Base-by-base conservation (phyloP, 1,140 invertebrate genomes). In the Chionoecetes opilio region DNA sequence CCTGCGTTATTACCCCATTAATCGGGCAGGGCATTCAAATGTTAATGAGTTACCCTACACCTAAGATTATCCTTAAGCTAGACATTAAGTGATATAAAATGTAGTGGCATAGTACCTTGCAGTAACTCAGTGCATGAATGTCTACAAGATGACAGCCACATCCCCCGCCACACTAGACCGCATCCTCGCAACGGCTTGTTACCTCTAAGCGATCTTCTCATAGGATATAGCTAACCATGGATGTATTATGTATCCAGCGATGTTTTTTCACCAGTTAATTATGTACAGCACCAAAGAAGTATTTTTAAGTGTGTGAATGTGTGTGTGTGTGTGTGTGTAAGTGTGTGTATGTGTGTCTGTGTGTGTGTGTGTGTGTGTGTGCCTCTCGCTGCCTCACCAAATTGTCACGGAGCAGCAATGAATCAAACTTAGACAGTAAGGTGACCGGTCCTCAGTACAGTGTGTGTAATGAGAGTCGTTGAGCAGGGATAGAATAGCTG, bases 231-330 rank as follows among this genome's bases (percentile, higher is more conserved):
- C 63, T 75, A n/a, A 75, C 21, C n/a, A n/a, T 75, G 63, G 63
- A 75, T 75, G 63, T 75, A 75, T 75, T 26, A n/a, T 75, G 63
- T 75, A 75, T 75, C 63, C 63, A 75, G 63, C n/a, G 1, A 75
- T 75, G 63, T 75, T 75, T 75, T 2, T 21, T n/a, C 63, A 75
- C 63, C 63, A 75, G 63, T 75, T 75, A n/a, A 75, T n/a, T 75
- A 75, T 75, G 84, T 93, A 93, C n/a, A 93, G 92, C 82, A 87
- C 92, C 92, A 93, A 93, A 93, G 92, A 93, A 38, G 92, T 93
- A 93, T 53, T 93, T 37, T 93, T 82, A 85, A 34, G 32, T 82
- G 63, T 82, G 26, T 75, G 46, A 82, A 34, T 91, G 63, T 91
- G 63, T 91, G 63, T 35, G 63, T 91, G 63, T 91, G 63, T 91